Evolutionary conservation across 1,140 invertebrate genomes (phyloP).

Genomic region (Teleopsis dalmanni): DNA sequence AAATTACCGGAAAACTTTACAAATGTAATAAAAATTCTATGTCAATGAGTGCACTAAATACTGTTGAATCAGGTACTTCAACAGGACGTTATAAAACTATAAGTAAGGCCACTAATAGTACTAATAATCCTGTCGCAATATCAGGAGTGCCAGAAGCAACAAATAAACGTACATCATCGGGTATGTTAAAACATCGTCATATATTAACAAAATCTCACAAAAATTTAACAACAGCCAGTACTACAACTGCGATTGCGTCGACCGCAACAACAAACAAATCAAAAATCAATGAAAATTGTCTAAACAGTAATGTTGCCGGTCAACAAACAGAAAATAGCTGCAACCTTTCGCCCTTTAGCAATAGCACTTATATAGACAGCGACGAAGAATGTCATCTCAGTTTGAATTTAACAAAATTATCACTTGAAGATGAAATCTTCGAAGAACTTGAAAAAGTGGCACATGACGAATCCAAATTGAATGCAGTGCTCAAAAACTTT

Average conservation of each 20-base stretch:
- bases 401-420: constrained; percentile 32
- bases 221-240: neutral
- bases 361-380: constrained; percentile 26
- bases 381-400: constrained; percentile 33
- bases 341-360: neutral
- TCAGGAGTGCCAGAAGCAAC: neutral
- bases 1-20: constrained; percentile 31
- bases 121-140: neutral
- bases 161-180: neutral
- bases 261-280: neutral
- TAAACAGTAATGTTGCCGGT: too few relatives aligned
- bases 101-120: constrained; percentile 29
- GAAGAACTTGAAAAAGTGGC: constrained; percentile 44
- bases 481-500: constrained; percentile 55
- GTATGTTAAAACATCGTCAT: neutral
- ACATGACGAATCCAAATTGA: constrained; percentile 50
- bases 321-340: neutral
- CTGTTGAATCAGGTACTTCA: constrained; percentile 24
- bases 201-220: constrained; percentile 1
- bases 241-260: too few relatives aligned
- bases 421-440: constrained; percentile 41
- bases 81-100: too few relatives aligned
- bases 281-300: too few relatives aligned
- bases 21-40: constrained; percentile 30
- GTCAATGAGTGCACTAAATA: constrained; percentile 30